These are phyloP conservation scores for Odontocolon sp. DNA, from an alignment of 2,888 invertebrate genomes.

Conservation along the genomic window DNA sequence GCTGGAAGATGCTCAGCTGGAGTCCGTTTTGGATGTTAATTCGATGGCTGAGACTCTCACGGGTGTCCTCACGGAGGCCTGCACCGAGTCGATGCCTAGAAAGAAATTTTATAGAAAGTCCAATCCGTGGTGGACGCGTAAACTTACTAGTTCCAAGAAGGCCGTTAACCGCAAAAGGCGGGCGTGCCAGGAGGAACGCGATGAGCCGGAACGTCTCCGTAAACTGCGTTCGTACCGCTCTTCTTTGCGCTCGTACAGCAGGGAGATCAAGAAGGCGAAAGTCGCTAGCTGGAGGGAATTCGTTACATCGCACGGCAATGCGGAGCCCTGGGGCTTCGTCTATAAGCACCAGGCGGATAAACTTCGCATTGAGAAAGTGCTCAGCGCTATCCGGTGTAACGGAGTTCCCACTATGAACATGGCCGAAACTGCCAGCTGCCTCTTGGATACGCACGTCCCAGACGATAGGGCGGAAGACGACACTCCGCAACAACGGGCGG, in stretches of 20 bases:
- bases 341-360: slow-evolving; percentile 55
- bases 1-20: slow-evolving; percentile 31
- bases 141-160: slow-evolving; percentile 30
- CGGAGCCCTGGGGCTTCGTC: slow-evolving; percentile 56
- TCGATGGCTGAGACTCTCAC: slow-evolving; percentile 32
- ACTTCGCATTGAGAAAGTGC: slow-evolving; percentile 35
- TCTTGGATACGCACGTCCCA: slow-evolving; percentile 53
- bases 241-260: slow-evolving; percentile 26
- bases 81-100: slow-evolving; percentile 41
- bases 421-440: slow-evolving; percentile 31
- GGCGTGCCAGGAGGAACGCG: slow-evolving; percentile 8
- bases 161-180: slow-evolving; percentile 14
- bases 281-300: slow-evolving; percentile 27
- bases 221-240: slow-evolving; percentile 9
- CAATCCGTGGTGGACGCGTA: slow-evolving; percentile 60
- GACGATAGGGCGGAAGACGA: slow-evolving; percentile 36
- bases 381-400: slow-evolving; percentile 18
- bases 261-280: slow-evolving; percentile 26
- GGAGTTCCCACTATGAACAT: slow-evolving; percentile 27
- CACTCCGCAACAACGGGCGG: slow-evolving; percentile 7
- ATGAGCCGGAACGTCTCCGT: not conserved
- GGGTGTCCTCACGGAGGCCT: slow-evolving; percentile 40
- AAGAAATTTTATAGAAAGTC: slow-evolving; percentile 51
- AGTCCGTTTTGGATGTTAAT: slow-evolving; percentile 28
- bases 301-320: slow-evolving; percentile 50